Evolutionary conservation across 2,113 vertebrate genomes (phyloP), one percentile per base, ranked within the genome.

Genomic region (Tyrannus savana): DNA sequence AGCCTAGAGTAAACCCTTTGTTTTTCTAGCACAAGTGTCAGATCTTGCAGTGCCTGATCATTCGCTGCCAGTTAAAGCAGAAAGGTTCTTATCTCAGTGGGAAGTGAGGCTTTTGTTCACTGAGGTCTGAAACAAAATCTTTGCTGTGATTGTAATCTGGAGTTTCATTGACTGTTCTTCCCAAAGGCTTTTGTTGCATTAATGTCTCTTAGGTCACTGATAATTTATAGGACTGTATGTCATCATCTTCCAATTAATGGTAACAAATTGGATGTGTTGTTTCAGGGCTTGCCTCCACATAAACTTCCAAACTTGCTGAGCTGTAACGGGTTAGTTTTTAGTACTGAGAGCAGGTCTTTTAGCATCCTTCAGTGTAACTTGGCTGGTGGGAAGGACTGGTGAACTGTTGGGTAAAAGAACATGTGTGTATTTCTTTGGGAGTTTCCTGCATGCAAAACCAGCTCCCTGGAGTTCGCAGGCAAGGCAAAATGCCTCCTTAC

Each of bases 41-140:
- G 72, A 66, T 73, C 53, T 88, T 88, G 85, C 44, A 59, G 86
- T 77, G 44, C 56, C 76, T 84, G 42, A 86, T 88, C 50, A 7
- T 30, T 80, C 33, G 46, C 19, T 93, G 53, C 28, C 67, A 49
- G 1, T 79, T 87, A 76, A 75, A 93, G 66, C 56, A 31, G 49
- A 9, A 64, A 10, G 41, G 42, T 76, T 82, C 41, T 60, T n/a
- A 41, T 10, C 69, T 84, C 53, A 6, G 6, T 77, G 68, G 10
- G 37, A 83, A 55, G 68, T 12, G 37, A 94, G 35, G 50, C 52
- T 93, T 66, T 62, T 4, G 3, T 47, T 86, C 67, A 19, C 37
- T 53, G 46, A 88, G 42, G 28, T 66, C 56, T 89, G 35, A 27
- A 63, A 52, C 53, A 63, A 60, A 82, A 58, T 59, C 55, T 68